phyloP scores from a whole-genome alignment of 1,140 invertebrate species.

The Drosophila erecta region DNA sequence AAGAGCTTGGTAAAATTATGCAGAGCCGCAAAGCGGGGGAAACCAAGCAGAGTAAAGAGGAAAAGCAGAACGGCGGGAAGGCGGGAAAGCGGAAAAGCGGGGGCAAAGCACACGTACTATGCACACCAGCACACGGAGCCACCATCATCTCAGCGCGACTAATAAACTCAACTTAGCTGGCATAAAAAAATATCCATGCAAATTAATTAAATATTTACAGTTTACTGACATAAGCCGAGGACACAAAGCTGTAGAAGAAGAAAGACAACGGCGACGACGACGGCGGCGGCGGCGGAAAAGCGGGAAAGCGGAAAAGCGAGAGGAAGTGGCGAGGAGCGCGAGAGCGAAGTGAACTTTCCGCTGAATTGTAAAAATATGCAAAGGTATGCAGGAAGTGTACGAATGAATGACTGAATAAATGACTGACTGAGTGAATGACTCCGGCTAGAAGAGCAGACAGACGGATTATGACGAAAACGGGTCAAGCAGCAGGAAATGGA shows the following conservation, averaged over 20 bases:
- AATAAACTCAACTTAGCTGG: constrained; percentile 77
- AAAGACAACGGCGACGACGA: neutral
- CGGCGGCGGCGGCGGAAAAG: neutral
- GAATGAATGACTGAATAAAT: constrained; percentile 49
- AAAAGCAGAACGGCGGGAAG: constrained; percentile 12
- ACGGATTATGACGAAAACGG: constrained; percentile 24
- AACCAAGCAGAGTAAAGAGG: neutral
- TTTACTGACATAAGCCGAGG: constrained; percentile 75
- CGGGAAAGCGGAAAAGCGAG: constrained; percentile 15
- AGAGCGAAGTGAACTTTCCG: constrained; percentile 70
- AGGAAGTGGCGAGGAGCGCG: constrained; percentile 10
- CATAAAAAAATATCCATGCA: constrained; percentile 81
- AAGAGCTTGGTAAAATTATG: constrained; percentile 42
- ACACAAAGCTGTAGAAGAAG: constrained; percentile 17
- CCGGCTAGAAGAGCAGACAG: constrained; percentile 21
- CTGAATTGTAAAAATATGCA: constrained; percentile 83
- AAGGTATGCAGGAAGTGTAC: constrained; percentile 67
- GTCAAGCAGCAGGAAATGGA: neutral
- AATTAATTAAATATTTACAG: constrained; percentile 83
- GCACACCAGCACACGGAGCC: constrained; percentile 11
- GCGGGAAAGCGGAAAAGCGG: constrained; percentile 13
- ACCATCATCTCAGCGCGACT: constrained; percentile 53
- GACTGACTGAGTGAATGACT: constrained; percentile 42
- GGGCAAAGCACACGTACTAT: constrained; percentile 6
- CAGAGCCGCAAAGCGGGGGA: constrained; percentile 22